Conservation (phyloP, 2,113 vertebrate genomes). For the Halcyon senegalensis region DNA sequence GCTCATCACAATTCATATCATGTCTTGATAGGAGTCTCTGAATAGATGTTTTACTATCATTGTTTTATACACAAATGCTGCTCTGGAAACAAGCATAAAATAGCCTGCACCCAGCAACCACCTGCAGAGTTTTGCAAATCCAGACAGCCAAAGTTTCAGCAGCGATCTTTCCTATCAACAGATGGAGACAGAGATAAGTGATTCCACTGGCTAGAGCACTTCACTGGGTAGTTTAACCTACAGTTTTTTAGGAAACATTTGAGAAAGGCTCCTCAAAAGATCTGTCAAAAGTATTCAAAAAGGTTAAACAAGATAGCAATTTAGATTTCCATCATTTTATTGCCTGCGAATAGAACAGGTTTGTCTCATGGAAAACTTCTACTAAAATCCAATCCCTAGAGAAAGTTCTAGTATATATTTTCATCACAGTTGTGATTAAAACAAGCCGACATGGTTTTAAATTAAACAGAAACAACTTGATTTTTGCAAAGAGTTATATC, state of each 20-base stretch:
- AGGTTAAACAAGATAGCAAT: background rate
- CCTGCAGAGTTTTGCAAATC: background rate
- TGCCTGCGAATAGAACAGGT: background rate
- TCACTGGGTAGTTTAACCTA: background rate
- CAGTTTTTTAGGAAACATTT: background rate
- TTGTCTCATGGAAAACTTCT: background rate
- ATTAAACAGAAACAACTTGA: background rate
- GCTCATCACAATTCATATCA: background rate
- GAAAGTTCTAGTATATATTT: background rate
- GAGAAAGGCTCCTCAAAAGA: background rate
- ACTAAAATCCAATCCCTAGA: background rate
- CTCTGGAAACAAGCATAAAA: background rate
- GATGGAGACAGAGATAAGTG: background rate
- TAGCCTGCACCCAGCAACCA: background rate
- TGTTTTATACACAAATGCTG: background rate
- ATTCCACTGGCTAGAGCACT: background rate
- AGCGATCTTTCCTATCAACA: background rate
- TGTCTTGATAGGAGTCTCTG: background rate
- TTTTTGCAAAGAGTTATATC: background rate
- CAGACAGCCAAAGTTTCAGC: background rate
- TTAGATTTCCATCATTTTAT: background rate
- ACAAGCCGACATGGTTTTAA: background rate
- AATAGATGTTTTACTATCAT: background rate
- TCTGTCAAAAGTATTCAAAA: background rate
- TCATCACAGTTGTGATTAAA: background rate